Base-by-base conservation (phyloP, 2,888 invertebrate species). In the Eupithecia tripunctaria region DNA sequence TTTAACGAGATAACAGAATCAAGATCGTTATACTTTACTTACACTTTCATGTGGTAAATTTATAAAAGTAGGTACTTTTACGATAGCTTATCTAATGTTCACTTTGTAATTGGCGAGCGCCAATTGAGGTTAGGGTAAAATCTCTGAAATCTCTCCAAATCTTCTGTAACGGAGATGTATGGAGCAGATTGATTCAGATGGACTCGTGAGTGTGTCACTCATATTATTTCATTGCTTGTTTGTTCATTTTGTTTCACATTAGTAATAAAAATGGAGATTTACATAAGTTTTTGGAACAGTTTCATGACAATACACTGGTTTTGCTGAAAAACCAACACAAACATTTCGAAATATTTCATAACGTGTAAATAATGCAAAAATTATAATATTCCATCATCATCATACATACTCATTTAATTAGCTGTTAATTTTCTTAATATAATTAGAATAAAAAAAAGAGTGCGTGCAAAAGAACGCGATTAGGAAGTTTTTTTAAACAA, bases 11-110 rank as follows among this genome's bases (percentile, higher is more conserved):
- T 91, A 92, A 91, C 83, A 80, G 83, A 84, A 86, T 84, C 85
- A 90, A 82, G 91, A 92, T 92, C 92, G 90, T 92, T 91, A 92
- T 88, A 92, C 91, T 91, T 91, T 92, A 87, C 91, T 91, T 92
- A 87, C 91, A 89, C 90, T 91, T 89, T 89, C 84, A 79, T 81
- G 86, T 79, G 90, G 90, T 90, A 90, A 86, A 85, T 86, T 88
- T 85, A 86, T 86, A 85, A 88, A 85, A 84, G 36, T 63, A 64
- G 59, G 82, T 86, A 18, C 43, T 82, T 83, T 83, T 82, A 81
- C 81, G 84, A 86, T 74, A 74, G 51, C 78, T 82, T 78, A 80
- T 82, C 82, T 84, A 84, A 85, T 82, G 82, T 82, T 81, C 76
- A 74, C 74, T 73, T 80, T 77, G 76, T 82, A 77, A 74, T 80